These are phyloP conservation scores for Drosophila paulistorum DNA, from an alignment of 1,140 invertebrate species.

Conservation along the genomic window DNA sequence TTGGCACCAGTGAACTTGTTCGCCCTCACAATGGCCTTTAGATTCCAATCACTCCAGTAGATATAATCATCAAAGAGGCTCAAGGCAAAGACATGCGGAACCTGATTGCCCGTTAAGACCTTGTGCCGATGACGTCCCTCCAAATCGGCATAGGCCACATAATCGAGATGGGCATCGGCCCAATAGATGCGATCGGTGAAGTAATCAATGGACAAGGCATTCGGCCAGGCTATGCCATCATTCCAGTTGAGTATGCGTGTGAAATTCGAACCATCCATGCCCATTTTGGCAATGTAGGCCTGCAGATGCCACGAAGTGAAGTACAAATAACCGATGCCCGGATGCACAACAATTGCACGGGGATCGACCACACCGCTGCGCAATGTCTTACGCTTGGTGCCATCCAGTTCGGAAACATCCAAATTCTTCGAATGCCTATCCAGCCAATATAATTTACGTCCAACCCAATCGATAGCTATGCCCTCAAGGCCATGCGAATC, in stretches of 20 bases:
- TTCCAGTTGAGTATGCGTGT: conserved; percentile 95
- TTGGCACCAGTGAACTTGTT: conserved; percentile 95
- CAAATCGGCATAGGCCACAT: conserved; percentile 96
- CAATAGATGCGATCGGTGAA: conserved; percentile 97
- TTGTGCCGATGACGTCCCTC: conserved; percentile 93
- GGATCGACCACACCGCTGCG: conserved; percentile 95
- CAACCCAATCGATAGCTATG: conserved; percentile 98
- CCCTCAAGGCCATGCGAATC: conserved; percentile 97
- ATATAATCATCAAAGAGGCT: conserved; percentile 96
- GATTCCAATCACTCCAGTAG: conserved; percentile 99
- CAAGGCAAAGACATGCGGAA: conserved; percentile 97
- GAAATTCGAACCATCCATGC: conserved; percentile 97
- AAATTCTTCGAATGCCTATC: conserved; percentile 97
- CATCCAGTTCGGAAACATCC: conserved; percentile 96
- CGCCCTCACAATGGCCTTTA: conserved; percentile 93
- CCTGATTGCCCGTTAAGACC: conserved; percentile 90
- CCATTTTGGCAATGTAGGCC: conserved; percentile 98
- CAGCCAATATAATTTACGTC: conserved; percentile 98
- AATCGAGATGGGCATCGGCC: conserved; percentile 99
- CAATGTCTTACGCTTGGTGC: conserved; percentile 94
- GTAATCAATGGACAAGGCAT: conserved; percentile 98
- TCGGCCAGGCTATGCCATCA: conserved; percentile 98
- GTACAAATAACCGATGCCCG: conserved; percentile 96
- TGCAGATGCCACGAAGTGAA: conserved; percentile 98
- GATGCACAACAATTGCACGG: conserved; percentile 96